Conservation (phyloP, 1,140 invertebrate genomes). For the Drosophila pandora region DNA sequence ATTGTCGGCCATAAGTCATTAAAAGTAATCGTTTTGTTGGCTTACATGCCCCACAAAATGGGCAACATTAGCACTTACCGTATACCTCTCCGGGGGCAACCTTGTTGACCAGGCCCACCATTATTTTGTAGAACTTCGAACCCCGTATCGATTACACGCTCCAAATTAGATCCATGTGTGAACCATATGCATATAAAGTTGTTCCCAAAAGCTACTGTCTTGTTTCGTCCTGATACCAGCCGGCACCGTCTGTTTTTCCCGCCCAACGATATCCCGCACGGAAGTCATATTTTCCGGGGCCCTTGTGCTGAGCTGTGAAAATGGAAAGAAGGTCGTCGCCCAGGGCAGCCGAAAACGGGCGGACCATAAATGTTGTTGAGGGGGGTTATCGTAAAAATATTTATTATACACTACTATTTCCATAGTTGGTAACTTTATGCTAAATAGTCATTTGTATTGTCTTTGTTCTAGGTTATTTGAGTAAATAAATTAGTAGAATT, state of each 20-base stretch:
- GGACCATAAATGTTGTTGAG: conserved; percentile 31
- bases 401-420: conserved; percentile 1
- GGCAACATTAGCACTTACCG: conserved; percentile 73
- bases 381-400: conserved; percentile 35
- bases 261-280: conserved; percentile 37
- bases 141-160: conserved; percentile 52
- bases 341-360: conserved; percentile 31
- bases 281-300: conserved; percentile 24
- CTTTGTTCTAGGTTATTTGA: neutral
- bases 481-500: neutral
- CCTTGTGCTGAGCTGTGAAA: conserved; percentile 38
- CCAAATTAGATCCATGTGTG: conserved; percentile 6
- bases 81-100: conserved; percentile 49
- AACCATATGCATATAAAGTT: neutral
- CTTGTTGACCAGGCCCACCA: conserved; percentile 53
- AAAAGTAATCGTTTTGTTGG: conserved; percentile 82
- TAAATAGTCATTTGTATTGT: neutral
- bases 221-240: conserved; percentile 41
- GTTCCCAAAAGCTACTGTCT: neutral
- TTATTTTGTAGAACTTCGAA: conserved; percentile 18
- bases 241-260: conserved; percentile 21
- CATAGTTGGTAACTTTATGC: conserved; percentile 9
- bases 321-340: conserved; percentile 51
- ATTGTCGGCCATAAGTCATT: conserved; percentile 79
- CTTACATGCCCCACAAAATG: conserved; percentile 73